These are phyloP conservation scores for Chironomus riparius DNA, from an alignment of 2,888 invertebrate species.

Conservation along the genomic window DNA sequence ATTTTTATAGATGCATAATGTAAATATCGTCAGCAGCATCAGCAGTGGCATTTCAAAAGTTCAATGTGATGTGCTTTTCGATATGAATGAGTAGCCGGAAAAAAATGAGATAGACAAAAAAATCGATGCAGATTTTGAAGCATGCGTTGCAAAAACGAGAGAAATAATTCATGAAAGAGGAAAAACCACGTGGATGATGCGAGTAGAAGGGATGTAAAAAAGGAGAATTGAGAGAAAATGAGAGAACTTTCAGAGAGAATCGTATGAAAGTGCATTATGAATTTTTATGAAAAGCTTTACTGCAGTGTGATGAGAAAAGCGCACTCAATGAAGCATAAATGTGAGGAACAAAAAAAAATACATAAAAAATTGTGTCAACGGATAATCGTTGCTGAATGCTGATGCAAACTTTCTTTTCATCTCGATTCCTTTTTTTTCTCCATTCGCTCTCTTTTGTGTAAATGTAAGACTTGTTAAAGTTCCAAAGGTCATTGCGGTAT, in stretches of 20 bases:
- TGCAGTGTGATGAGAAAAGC: background rate
- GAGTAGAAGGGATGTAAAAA: background rate
- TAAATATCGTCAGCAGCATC: no score
- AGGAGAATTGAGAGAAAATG: background rate
- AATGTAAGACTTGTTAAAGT: background rate
- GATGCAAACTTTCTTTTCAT: no score
- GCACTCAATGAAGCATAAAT: no score
- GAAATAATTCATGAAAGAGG: background rate
- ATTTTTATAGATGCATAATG: no score
- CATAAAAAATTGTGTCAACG: background rate
- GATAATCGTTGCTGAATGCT: background rate
- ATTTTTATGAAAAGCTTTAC: background rate
- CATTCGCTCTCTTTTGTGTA: background rate
- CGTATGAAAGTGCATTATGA: background rate
- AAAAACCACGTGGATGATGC: conserved; percentile 16
- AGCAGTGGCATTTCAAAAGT: background rate
- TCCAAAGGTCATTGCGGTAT: background rate
- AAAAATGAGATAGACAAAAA: background rate
- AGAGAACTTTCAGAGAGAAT: background rate
- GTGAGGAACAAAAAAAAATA: no score
- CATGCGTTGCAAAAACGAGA: conserved; percentile 14
- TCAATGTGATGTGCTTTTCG: background rate
- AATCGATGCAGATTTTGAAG: conserved; percentile 25
- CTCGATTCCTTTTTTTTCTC: no score
- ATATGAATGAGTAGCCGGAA: background rate